A percentile compares a stretch with the other conserved stretches of the same genome.
These are phyloP conservation scores for Aspidiotus rigidus DNA, from an alignment of 2,888 invertebrate genomes.

Conservation along the genomic window DNA sequence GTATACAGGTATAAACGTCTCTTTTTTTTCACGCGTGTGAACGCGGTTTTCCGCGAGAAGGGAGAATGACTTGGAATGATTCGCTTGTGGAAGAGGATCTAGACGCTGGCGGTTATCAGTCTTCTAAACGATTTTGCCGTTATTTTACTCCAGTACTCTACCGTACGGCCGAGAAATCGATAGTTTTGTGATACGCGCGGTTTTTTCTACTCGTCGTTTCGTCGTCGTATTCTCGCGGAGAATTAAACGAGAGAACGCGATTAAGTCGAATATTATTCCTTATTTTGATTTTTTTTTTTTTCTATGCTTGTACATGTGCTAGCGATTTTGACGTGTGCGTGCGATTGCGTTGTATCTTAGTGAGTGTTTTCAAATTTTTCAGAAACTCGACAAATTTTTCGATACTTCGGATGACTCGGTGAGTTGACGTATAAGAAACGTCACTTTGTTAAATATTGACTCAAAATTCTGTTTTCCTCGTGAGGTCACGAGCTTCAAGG, in stretches of 20 bases:
- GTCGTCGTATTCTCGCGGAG: background rate
- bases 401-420: too few relatives aligned
- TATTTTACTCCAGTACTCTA: constrained; percentile 1
- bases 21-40: background rate
- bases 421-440: too few relatives aligned
- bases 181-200: background rate
- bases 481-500: too few relatives aligned
- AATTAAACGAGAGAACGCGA: constrained; percentile 1
- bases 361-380: too few relatives aligned
- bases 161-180: constrained; percentile 2
- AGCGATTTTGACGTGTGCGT: too few relatives aligned
- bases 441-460: too few relatives aligned
- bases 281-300: too few relatives aligned
- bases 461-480: too few relatives aligned
- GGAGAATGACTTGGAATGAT: background rate
- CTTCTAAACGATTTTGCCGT: background rate
- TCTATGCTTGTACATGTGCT: too few relatives aligned
- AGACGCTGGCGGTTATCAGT: background rate
- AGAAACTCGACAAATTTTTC: too few relatives aligned
- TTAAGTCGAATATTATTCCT: background rate
- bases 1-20: background rate
- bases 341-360: too few relatives aligned
- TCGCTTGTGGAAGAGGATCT: background rate
- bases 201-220: background rate
- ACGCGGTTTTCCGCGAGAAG: background rate